A percentile compares a stretch with the other conserved stretches of the same genome.
These are phyloP conservation scores for Characodon lateralis DNA, from an alignment of 2,797 vertebrate species.

Conservation along the genomic window DNA sequence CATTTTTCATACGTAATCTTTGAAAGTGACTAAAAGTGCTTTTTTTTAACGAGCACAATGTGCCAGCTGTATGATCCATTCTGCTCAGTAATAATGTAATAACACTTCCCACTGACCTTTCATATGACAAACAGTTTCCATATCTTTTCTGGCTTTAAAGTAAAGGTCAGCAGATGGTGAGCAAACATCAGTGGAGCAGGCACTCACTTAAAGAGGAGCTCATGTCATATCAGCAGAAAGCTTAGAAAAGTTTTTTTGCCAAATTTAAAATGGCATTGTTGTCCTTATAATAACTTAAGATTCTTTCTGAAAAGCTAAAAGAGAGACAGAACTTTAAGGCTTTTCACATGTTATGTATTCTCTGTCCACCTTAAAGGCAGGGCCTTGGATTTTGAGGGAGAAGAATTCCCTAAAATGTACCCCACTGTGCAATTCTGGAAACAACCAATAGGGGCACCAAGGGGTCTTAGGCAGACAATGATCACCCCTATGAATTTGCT, in stretches of 20 bases:
- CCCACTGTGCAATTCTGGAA: neutral
- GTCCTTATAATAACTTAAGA: neutral
- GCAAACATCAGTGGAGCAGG: constrained; percentile 17
- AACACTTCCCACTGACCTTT: constrained; percentile 23
- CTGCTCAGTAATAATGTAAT: constrained; percentile 5
- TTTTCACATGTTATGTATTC: neutral
- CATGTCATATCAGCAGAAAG: constrained; percentile 26
- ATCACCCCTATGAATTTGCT: neutral
- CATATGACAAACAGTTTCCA: constrained; percentile 30
- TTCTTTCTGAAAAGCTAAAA: neutral
- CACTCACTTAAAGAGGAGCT: constrained; percentile 21
- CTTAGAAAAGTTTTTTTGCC: neutral
- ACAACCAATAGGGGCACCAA: neutral
- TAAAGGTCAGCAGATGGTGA: constrained; percentile 57
- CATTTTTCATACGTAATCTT: constrained; percentile 6
- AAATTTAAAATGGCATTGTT: neutral
- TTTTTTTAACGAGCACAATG: constrained; percentile 12
- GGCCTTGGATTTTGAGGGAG: neutral
- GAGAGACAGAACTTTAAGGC: neutral
- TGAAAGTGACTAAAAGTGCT: constrained; percentile 13
- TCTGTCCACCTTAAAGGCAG: neutral
- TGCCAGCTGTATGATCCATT: constrained; percentile 2
- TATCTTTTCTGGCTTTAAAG: constrained; percentile 28
- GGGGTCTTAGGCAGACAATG: neutral
- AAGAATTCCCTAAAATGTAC: neutral